These are phyloP conservation scores for Drosophila lowei DNA, from an alignment of 1,140 invertebrate species.

Conservation along the genomic window DNA sequence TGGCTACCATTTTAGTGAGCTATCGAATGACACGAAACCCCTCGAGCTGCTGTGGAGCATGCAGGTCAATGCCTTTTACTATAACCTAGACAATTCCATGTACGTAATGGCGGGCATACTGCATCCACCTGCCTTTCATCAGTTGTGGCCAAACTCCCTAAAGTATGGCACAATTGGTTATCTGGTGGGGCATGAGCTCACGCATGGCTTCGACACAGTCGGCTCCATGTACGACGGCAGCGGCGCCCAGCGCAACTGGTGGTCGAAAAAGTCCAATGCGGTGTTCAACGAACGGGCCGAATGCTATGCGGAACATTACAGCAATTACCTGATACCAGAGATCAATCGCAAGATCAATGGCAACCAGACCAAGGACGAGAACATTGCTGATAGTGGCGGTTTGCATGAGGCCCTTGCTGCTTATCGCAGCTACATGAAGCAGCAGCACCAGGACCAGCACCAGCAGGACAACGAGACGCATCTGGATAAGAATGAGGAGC, in stretches of 20 bases:
- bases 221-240: conserved; percentile 56
- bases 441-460: conserved; percentile 83
- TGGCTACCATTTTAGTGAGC: conserved; percentile 42
- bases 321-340: conserved; percentile 72
- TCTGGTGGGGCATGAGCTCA: conserved; percentile 72
- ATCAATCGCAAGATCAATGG: conserved; percentile 86
- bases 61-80: conserved; percentile 79
- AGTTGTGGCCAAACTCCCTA: conserved; percentile 64
- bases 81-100: conserved; percentile 73
- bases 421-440: conserved; percentile 84
- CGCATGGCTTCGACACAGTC: conserved; percentile 69
- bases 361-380: conserved; percentile 87
- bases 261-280: conserved; percentile 54
- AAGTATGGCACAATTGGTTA: conserved; percentile 76
- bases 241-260: conserved; percentile 72
- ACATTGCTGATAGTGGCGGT: conserved; percentile 93
- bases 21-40: conserved; percentile 56
- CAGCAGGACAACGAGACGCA: conserved; percentile 67
- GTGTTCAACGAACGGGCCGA: conserved; percentile 84
- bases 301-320: conserved; percentile 91
- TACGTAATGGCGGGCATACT: conserved; percentile 91
- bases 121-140: conserved; percentile 96
- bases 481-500: conserved; percentile 84
- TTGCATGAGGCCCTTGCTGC: conserved; percentile 94
- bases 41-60: conserved; percentile 60